These are phyloP conservation scores for Asobara japonica DNA, from an alignment of 1,140 invertebrate genomes.

Conservation along the genomic window DNA sequence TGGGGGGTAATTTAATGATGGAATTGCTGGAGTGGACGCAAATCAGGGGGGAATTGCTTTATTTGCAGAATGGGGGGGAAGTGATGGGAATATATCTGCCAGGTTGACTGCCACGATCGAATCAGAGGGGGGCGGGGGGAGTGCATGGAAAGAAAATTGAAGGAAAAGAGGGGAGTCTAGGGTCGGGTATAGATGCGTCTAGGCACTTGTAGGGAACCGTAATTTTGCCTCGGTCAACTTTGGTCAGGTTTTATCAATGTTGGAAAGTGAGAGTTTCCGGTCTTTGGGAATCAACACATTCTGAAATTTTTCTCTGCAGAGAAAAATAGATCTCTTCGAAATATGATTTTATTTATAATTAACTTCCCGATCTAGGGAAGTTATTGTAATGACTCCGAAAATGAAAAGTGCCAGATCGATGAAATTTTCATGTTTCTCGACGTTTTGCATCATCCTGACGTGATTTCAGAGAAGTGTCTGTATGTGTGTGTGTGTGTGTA, in stretches of 20 bases:
- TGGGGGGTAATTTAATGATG: neutral
- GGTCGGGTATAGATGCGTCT: neutral
- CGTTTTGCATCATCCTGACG: too few relatives aligned
- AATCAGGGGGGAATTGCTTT: neutral
- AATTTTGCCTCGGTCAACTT: neutral
- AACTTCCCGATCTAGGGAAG: too few relatives aligned
- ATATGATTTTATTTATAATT: too few relatives aligned
- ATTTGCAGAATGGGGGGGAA: neutral
- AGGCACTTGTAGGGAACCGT: neutral
- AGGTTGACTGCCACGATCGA: neutral
- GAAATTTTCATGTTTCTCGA: too few relatives aligned
- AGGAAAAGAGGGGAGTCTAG: neutral
- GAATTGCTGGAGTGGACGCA: neutral
- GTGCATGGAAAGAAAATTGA: neutral
- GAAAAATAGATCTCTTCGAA: too few relatives aligned
- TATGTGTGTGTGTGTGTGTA: too few relatives aligned
- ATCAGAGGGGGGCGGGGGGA: neutral
- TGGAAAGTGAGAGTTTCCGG: neutral
- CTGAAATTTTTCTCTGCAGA: too few relatives aligned
- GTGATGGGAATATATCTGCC: neutral
- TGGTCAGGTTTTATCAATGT: neutral
- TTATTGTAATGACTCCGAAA: too few relatives aligned
- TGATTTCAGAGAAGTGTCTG: too few relatives aligned
- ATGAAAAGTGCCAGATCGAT: too few relatives aligned
- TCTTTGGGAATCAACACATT: neutral